Evolutionary conservation across 2,888 invertebrate genomes (phyloP), one percentile per base, ranked within the genome.

Genomic region (Cephus rjabovi): DNA sequence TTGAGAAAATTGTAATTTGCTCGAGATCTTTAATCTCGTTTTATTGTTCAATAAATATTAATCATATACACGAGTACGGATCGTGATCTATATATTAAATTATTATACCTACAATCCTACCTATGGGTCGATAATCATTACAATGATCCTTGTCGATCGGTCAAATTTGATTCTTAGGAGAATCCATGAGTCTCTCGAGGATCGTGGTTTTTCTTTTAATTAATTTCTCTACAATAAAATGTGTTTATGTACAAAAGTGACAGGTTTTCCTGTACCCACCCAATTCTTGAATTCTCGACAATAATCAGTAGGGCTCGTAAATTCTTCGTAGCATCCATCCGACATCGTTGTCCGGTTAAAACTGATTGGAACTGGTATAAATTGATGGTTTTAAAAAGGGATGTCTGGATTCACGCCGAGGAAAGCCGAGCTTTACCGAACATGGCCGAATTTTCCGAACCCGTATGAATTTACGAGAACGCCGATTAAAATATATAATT

Each of bases 241-340:
- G 56, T 56, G 56, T 23, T 23, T 88, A 87, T 86, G 76, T 87
- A 87, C 86, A 87, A 56, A 79, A 75, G 82, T 83, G 81, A 80
- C 56, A 75, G 74, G 78, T 78, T 77, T 76, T 81, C 79, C 80
- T 80, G 77, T 79, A 82, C 83, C 78, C 79, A 83, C 71, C 56
- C 23, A 23, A 56, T 56, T 23, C 56, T 56, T 56, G 56, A 9
- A 56, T 23, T 56, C 56, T 56, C 56, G 9, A 23, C 9, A 56
- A 56, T 56, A 9, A 56, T 23, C 56, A 23, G 56, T 23, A 23
- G 9, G 2, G 23, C 56, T 56, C 23, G 56, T 56, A 56, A 56
- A 23, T 56, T 23, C 56, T 9, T 23, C 2, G 6, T 6, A 23
- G 56, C 12, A 56, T 56, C 23, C 56, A 23, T 56, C 23, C 56